These are phyloP conservation scores for Chondrosia reniformis DNA, from an alignment of 37 sponge, comb jelly and placozoan species.

Conservation along the genomic window DNA sequence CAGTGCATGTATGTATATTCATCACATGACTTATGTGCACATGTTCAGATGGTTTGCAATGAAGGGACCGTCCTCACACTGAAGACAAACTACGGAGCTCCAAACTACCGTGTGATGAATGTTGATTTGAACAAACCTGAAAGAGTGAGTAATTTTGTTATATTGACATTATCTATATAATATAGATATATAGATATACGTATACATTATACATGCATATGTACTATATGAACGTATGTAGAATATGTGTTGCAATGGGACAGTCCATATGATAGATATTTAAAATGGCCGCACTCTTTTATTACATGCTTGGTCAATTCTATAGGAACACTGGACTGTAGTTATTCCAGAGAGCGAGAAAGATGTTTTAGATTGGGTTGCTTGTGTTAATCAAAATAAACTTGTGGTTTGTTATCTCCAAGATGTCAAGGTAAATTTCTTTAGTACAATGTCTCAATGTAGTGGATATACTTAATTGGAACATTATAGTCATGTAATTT, in stretches of 20 bases:
- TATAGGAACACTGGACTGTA: slow-evolving; percentile 64
- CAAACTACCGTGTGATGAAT: slow-evolving; percentile 70
- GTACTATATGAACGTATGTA: background rate
- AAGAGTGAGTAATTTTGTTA: slow-evolving; percentile 42
- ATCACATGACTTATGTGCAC: background rate
- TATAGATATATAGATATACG: background rate
- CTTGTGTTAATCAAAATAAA: slow-evolving; percentile 42
- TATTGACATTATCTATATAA: background rate
- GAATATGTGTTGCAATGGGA: background rate
- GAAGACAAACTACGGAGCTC: slow-evolving; percentile 74
- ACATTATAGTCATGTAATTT: no score
- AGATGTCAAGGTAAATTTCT: slow-evolving; percentile 80
- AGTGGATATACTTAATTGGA: no score
- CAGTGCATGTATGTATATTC: background rate
- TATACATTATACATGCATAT: background rate
- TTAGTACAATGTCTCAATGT: no score
- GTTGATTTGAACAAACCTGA: slow-evolving; percentile 72
- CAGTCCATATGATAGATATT: background rate
- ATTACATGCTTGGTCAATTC: background rate
- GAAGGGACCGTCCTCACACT: slow-evolving; percentile 68
- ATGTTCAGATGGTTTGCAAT: slow-evolving; percentile 72
- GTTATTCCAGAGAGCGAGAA: slow-evolving; percentile 62
- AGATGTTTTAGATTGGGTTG: slow-evolving; percentile 80
- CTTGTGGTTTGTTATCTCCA: slow-evolving; percentile 80
- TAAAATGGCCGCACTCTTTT: background rate